phyloP scores from a whole-genome alignment of 2,113 vertebrate species.

The Leptosomus discolor region DNA sequence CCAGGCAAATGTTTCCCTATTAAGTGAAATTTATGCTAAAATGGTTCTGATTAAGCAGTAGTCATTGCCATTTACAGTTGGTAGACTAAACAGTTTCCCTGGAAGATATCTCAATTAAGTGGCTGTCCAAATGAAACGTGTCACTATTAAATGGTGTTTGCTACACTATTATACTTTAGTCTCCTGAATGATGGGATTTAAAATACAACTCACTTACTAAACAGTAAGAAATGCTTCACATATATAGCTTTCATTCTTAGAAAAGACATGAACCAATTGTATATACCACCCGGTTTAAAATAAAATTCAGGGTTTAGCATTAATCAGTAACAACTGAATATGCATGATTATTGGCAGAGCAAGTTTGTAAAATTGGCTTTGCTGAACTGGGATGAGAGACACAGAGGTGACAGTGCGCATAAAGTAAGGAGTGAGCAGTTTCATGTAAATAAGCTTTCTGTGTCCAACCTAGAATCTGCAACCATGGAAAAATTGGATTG shows the following conservation, averaged over 20 bases:
- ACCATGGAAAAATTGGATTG: conserved; percentile 38
- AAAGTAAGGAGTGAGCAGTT: conserved; percentile 42
- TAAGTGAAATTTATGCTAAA: conserved; percentile 55
- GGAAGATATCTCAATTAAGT: conserved; percentile 65
- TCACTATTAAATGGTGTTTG: conserved; percentile 39
- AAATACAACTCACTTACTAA: conserved; percentile 11
- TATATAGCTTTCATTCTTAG: not conserved
- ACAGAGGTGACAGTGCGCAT: conserved; percentile 13
- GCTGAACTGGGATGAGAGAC: conserved; percentile 19
- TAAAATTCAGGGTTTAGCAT: conserved; percentile 24
- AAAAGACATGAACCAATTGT: not conserved
- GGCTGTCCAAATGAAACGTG: conserved; percentile 43
- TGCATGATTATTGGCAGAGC: conserved; percentile 45
- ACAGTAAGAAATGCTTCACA: not conserved
- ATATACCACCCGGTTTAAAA: not conserved
- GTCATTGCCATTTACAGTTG: conserved; percentile 56
- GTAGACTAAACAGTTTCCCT: conserved; percentile 50
- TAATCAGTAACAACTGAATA: conserved; percentile 42
- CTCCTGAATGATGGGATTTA: conserved; percentile 6
- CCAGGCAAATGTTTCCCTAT: conserved; percentile 54
- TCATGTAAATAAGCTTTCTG: conserved; percentile 49
- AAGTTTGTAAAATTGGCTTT: conserved; percentile 40
- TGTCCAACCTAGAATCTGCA: conserved; percentile 21
- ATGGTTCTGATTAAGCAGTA: conserved; percentile 59
- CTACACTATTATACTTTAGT: conserved; percentile 9